phyloP scores from a whole-genome alignment of 2,888 invertebrate genomes.

The Trisateles emortualis region DNA sequence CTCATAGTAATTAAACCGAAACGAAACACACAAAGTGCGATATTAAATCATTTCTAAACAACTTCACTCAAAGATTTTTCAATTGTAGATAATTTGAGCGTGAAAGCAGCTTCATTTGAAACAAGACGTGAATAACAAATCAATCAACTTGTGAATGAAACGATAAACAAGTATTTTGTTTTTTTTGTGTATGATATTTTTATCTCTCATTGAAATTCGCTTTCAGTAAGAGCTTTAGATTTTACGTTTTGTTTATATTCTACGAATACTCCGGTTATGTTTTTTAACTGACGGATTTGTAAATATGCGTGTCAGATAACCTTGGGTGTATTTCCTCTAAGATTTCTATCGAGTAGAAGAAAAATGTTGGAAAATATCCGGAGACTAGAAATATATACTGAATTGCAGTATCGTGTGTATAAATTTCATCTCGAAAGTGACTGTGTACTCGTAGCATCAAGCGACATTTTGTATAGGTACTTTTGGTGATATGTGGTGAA shows the following conservation, averaged over 20 bases:
- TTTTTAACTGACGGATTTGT: slow-evolving; percentile 4
- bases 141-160: slow-evolving; percentile 3
- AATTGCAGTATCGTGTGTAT: too few species aligned
- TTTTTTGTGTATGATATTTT: slow-evolving; percentile 19
- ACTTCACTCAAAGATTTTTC: slow-evolving; percentile 2
- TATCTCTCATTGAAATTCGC: slow-evolving; percentile 18
- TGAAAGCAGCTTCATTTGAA: slow-evolving; percentile 2
- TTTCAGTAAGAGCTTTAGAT: slow-evolving; percentile 10
- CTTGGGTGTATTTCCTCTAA: neutral
- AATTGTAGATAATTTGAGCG: neutral
- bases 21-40: neutral
- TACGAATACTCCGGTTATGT: neutral
- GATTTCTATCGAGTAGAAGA: neutral
- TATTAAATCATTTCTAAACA: slow-evolving; percentile 2
- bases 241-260: slow-evolving; percentile 1
- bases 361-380: neutral
- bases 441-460: too few species aligned
- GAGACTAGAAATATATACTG: too few species aligned
- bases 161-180: slow-evolving; percentile 11
- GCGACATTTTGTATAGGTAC: too few species aligned
- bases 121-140: slow-evolving; percentile 15
- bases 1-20: neutral
- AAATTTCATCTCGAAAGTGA: too few species aligned
- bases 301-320: slow-evolving; percentile 6
- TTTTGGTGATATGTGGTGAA: too few species aligned